Percentiles rank a stretch among this genome's conserved stretches.
phyloP scores from a whole-genome alignment of 2,888 invertebrate species.

The Cantharis rufa region DNA sequence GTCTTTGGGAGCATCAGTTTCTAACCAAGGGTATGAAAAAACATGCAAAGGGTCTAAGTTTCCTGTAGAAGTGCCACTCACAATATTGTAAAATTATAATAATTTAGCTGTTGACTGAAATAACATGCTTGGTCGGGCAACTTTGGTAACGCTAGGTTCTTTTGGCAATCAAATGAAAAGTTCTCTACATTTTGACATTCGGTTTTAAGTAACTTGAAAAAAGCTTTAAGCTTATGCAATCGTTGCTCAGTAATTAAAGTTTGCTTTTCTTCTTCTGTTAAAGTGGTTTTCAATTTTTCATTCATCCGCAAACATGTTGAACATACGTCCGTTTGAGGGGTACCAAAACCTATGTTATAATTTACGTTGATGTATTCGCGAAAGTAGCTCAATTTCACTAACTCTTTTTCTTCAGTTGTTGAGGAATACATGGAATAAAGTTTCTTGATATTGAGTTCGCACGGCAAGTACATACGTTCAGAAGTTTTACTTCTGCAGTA shows the following conservation, averaged over 20 bases:
- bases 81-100: constrained; percentile 5
- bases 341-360: constrained; percentile 3
- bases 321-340: background rate
- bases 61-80: too few species aligned
- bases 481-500: background rate
- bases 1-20: too few species aligned
- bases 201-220: background rate
- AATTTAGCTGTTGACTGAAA: constrained; percentile 9
- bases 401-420: background rate
- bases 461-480: background rate
- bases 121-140: constrained; percentile 15
- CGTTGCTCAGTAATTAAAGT: background rate
- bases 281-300: background rate
- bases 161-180: constrained; percentile 16
- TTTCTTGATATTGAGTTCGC: background rate
- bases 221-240: background rate
- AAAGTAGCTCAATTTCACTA: constrained; percentile 2
- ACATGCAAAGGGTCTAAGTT: too few species aligned
- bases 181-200: background rate
- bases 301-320: background rate
- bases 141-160: constrained; percentile 13
- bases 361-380: background rate
- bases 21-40: too few species aligned
- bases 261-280: too few species aligned
- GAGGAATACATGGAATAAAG: background rate